A percentile compares a stretch with the other conserved stretches of the same genome.
Evolutionary conservation across 2,888 invertebrate genomes (phyloP).

Genomic region (Trachelus stipa): DNA sequence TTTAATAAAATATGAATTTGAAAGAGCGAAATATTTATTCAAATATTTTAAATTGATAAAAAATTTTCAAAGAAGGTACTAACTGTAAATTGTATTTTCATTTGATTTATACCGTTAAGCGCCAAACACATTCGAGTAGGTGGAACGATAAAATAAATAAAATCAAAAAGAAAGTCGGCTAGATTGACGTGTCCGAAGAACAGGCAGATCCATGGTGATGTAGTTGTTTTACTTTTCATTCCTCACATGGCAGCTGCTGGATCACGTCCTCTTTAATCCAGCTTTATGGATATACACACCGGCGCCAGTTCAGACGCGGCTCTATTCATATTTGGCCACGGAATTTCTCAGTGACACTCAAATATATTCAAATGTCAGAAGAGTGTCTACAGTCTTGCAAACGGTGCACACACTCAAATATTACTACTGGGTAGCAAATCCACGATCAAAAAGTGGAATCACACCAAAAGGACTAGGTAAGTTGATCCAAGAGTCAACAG

Average conservation of each 20-base stretch:
- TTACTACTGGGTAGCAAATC: constrained; percentile 99
- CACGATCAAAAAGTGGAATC: constrained; percentile 93
- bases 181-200: constrained; percentile 65
- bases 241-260: constrained; percentile 95
- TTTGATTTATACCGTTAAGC: neutral
- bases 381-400: constrained; percentile 97
- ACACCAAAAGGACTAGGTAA: constrained; percentile 94
- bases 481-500: constrained; percentile 48
- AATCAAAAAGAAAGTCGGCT: constrained; percentile 53
- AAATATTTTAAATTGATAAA: neutral
- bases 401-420: constrained; percentile 99
- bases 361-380: constrained; percentile 95
- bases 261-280: constrained; percentile 99
- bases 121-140: neutral
- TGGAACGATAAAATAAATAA: neutral
- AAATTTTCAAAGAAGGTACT: neutral
- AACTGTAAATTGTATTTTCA: neutral
- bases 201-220: constrained; percentile 70
- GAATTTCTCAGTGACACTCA: constrained; percentile 98
- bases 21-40: neutral
- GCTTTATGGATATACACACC: constrained; percentile 99
- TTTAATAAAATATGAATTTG: neutral
- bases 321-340: constrained; percentile 98
- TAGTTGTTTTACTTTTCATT: constrained; percentile 92
- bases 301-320: constrained; percentile 91